Percentiles rank a stretch among this genome's conserved stretches.
These are phyloP conservation scores for Enteromius paludinosus DNA, from an alignment of 2,797 vertebrate species.

Conservation along the genomic window DNA sequence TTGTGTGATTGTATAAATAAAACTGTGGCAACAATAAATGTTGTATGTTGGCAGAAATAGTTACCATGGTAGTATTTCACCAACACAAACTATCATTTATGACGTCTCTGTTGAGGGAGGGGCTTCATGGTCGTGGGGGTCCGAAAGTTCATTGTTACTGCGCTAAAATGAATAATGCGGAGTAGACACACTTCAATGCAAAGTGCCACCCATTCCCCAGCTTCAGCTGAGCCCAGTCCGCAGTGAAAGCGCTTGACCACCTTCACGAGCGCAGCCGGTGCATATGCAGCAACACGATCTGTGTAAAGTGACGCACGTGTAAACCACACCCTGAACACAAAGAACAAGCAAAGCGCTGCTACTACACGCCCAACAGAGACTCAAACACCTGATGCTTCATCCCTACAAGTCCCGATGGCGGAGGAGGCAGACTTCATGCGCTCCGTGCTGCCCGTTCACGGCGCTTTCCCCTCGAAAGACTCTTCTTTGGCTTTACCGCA, in stretches of 20 bases:
- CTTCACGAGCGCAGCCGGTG: neutral
- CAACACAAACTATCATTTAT: neutral
- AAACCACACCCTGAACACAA: constrained; percentile 42
- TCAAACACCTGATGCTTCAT: constrained; percentile 51
- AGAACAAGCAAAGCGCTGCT: neutral
- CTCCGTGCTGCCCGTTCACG: constrained; percentile 38
- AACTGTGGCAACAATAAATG: neutral
- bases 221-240: neutral
- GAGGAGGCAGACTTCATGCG: constrained; percentile 54
- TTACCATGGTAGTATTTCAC: constrained; percentile 7
- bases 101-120: constrained; percentile 8
- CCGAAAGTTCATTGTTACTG: neutral
- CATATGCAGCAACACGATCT: constrained; percentile 19
- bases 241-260: neutral
- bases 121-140: neutral
- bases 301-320: constrained; percentile 15
- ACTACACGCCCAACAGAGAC: constrained; percentile 7
- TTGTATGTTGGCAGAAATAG: neutral
- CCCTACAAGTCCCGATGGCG: constrained; percentile 45
- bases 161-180: neutral
- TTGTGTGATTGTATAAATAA: neutral
- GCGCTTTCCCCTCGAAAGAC: constrained; percentile 34
- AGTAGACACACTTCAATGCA: neutral
- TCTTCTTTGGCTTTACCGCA: constrained; percentile 56
- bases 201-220: neutral